Conservation (phyloP, 1,140 invertebrate species). For the Thereuonema tuberculata region DNA sequence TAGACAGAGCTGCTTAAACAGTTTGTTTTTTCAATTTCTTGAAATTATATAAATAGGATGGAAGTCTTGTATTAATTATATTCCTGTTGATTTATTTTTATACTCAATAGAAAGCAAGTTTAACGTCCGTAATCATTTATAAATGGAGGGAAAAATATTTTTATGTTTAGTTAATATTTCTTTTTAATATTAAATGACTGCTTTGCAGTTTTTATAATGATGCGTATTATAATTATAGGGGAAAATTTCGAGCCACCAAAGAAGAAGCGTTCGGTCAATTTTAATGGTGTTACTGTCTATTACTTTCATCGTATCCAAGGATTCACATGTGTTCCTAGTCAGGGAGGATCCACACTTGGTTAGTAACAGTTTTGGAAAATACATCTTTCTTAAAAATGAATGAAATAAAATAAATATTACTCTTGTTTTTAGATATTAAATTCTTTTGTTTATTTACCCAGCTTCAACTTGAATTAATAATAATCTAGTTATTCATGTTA, state of each 20-base stretch:
- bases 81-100: background rate
- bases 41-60: too few species aligned
- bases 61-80: too few species aligned
- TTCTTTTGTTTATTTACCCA: too few species aligned
- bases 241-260: constrained; percentile 4
- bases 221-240: background rate
- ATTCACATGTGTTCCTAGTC: constrained; percentile 91
- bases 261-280: constrained; percentile 47
- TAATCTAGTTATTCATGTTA: too few species aligned
- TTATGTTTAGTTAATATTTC: background rate
- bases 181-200: background rate
- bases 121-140: background rate
- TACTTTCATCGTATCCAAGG: constrained; percentile 92
- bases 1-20: too few species aligned
- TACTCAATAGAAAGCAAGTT: background rate
- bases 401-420: too few species aligned
- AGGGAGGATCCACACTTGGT: constrained; percentile 87
- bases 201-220: background rate
- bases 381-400: too few species aligned
- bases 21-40: too few species aligned
- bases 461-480: too few species aligned
- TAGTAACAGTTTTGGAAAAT: too few species aligned
- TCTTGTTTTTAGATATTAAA: too few species aligned
- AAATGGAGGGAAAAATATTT: background rate
- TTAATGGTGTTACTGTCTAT: constrained; percentile 83